phyloP scores from a whole-genome alignment of 2,113 vertebrate genomes.

The Saccopteryx bilineata region DNA sequence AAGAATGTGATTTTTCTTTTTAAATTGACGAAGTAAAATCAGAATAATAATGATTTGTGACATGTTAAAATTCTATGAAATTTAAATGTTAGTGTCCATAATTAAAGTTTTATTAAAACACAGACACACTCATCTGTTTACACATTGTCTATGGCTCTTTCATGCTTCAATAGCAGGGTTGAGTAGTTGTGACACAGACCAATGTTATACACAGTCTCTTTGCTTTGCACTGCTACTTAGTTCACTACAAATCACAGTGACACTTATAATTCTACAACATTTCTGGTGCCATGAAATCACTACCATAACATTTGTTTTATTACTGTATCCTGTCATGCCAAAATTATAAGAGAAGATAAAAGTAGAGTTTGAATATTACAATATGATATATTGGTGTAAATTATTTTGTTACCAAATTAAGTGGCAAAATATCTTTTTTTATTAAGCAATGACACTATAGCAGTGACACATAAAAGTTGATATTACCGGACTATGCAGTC shows the following conservation, averaged over 20 bases:
- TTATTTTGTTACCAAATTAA: conserved; percentile 27
- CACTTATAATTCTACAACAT: neutral
- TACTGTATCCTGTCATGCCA: neutral
- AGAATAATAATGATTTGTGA: neutral
- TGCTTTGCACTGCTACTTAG: neutral
- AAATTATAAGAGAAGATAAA: neutral
- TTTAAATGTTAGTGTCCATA: neutral
- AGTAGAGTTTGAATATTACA: neutral
- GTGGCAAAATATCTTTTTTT: neutral
- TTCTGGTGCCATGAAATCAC: neutral
- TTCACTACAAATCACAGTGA: neutral
- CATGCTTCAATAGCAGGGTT: neutral
- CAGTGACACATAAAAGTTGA: neutral
- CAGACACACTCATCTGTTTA: neutral
- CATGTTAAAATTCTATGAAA: neutral
- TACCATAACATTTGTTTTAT: neutral
- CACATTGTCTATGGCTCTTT: neutral
- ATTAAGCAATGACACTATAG: neutral
- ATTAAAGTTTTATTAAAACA: neutral
- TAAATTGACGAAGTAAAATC: neutral
- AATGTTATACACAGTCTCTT: neutral
- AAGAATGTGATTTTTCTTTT: neutral
- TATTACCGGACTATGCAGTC: neutral
- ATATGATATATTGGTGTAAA: neutral
- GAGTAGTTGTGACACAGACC: neutral